phyloP scores from a whole-genome alignment of 2,113 vertebrate genomes.

The Bagarius yarrelli region DNA sequence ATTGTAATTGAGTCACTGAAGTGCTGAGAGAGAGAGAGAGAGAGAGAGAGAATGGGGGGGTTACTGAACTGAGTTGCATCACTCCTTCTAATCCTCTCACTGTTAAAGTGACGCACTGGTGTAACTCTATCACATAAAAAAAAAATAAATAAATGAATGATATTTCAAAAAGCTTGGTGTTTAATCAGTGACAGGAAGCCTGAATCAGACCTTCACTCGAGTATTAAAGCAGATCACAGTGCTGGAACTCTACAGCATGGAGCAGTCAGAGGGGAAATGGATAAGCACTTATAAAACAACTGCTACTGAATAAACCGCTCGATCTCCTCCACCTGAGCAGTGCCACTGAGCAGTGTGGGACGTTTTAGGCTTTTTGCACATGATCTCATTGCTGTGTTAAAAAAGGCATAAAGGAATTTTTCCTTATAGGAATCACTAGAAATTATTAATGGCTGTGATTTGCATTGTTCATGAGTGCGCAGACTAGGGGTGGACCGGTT shows the following conservation, averaged over 20 bases:
- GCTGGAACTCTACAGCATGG: neutral
- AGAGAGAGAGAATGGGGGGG: slow-evolving; percentile 36
- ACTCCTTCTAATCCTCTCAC: slow-evolving; percentile 16
- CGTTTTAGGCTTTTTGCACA: too few species aligned
- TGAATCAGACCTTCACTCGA: slow-evolving; percentile 27
- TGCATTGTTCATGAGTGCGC: too few species aligned
- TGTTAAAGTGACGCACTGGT: slow-evolving; percentile 20
- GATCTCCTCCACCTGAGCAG: neutral
- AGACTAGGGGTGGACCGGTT: too few species aligned
- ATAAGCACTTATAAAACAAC: slow-evolving; percentile 24
- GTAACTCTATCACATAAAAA: slow-evolving; percentile 33
- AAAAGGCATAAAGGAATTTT: too few species aligned
- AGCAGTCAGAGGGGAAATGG: slow-evolving; percentile 39
- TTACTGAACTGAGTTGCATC: neutral
- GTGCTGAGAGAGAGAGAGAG: slow-evolving; percentile 35
- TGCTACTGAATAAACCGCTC: neutral
- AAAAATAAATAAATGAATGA: too few species aligned
- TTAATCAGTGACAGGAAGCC: slow-evolving; percentile 27
- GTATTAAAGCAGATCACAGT: slow-evolving; percentile 14
- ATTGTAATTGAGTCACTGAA: neutral
- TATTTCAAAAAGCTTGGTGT: slow-evolving; percentile 31
- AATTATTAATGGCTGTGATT: too few species aligned
- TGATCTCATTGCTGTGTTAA: too few species aligned
- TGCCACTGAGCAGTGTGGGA: too few species aligned
- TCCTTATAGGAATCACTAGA: too few species aligned